phyloP scores from a whole-genome alignment of 2,797 vertebrate genomes.

The Dendrocincla fuliginosa region DNA sequence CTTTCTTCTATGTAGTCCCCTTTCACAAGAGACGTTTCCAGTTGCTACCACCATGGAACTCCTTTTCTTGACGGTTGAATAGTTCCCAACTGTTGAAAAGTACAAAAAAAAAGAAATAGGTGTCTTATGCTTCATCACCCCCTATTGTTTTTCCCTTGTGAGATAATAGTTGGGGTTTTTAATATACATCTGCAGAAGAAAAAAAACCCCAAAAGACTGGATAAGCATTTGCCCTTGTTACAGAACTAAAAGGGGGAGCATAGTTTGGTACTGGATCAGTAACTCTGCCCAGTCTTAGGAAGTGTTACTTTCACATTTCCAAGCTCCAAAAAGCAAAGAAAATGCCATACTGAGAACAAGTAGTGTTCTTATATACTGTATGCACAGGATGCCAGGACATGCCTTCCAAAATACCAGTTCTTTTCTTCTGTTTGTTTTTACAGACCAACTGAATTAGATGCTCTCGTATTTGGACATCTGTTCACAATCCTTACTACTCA shows the following conservation, averaged over 20 bases:
- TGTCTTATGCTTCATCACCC: not conserved
- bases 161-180: constrained; percentile 43
- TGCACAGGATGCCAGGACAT: not conserved
- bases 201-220: not conserved
- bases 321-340: not conserved
- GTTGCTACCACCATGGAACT: constrained; percentile 28
- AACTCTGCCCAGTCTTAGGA: not conserved
- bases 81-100: constrained; percentile 59
- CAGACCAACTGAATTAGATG: constrained; percentile 90
- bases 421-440: constrained; percentile 34
- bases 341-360: not conserved
- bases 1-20: constrained; percentile 67
- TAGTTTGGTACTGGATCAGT: constrained; percentile 70
- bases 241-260: constrained; percentile 58
- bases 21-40: constrained; percentile 49
- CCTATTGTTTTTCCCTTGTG: not conserved
- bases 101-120: constrained; percentile 3
- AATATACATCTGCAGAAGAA: constrained; percentile 64
- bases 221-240: constrained; percentile 6
- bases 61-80: constrained; percentile 24
- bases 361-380: not conserved
- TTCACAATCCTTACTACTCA: constrained; percentile 97
- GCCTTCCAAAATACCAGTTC: not conserved
- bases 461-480: constrained; percentile 94
- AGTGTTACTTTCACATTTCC: not conserved